phyloP scores from a whole-genome alignment of 1,140 invertebrate species.

The Scaptodrosophila lebanonensis region DNA sequence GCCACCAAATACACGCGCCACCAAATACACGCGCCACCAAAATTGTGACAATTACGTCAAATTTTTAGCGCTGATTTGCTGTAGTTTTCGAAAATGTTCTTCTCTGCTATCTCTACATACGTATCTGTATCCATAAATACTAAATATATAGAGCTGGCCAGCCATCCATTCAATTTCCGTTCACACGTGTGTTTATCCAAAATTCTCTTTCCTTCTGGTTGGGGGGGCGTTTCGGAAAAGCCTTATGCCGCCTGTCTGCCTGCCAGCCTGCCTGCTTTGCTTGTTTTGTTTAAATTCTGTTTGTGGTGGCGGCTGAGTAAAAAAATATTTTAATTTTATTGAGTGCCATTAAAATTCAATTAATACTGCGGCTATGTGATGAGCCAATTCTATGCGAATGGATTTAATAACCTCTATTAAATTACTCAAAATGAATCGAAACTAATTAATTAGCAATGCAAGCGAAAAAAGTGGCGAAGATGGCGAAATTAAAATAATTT shows the following conservation, averaged over 20 bases:
- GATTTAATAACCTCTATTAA: neutral
- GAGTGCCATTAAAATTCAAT: constrained; percentile 54
- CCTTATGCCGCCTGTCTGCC: constrained; percentile 27
- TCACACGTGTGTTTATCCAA: constrained; percentile 72
- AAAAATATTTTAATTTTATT: constrained; percentile 34
- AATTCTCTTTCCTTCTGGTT: constrained; percentile 26
- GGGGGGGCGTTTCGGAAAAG: constrained; percentile 43
- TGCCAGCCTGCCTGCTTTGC: too few species aligned
- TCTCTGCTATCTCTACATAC: neutral
- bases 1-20: constrained; percentile 2
- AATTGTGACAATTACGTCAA: constrained; percentile 71
- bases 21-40: constrained; percentile 37
- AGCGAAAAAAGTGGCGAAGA: too few species aligned
- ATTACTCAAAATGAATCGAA: too few species aligned
- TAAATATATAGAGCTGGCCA: too few species aligned
- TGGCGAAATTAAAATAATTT: too few species aligned
- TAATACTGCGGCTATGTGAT: constrained; percentile 37
- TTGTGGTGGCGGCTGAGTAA: constrained; percentile 12
- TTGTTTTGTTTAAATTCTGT: constrained; percentile 41
- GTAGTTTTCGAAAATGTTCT: constrained; percentile 33
- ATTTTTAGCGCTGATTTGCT: constrained; percentile 62
- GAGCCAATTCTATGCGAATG: constrained; percentile 3
- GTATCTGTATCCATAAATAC: neutral
- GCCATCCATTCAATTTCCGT: constrained; percentile 54
- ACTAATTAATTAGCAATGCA: neutral